Evolutionary conservation across 2,888 invertebrate genomes (phyloP).

Genomic region (Eustalomyia histrio): DNA sequence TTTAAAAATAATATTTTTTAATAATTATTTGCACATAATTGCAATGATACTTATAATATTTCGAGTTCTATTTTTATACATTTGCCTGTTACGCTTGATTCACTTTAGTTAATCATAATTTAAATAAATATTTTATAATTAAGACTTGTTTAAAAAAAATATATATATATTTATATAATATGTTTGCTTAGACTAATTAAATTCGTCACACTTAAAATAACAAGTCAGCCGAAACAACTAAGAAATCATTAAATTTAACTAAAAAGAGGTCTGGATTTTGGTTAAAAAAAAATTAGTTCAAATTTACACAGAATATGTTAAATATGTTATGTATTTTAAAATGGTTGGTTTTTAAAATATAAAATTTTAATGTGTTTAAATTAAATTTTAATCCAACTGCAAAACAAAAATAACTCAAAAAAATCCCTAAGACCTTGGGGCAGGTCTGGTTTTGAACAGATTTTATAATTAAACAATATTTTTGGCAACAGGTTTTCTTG

Average conservation of each 20-base stretch:
- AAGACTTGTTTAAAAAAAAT: neutral
- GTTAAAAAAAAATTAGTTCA: too few relatives aligned
- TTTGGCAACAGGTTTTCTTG: neutral
- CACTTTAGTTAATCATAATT: neutral
- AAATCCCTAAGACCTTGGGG: constrained; percentile 15
- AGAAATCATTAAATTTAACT: too few relatives aligned
- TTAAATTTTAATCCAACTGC: neutral
- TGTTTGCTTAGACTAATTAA: neutral
- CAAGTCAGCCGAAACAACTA: too few relatives aligned
- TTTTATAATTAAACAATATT: neutral
- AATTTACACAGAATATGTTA: too few relatives aligned
- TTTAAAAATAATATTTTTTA: constrained; percentile 14
- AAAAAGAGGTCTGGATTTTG: too few relatives aligned
- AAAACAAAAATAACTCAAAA: neutral
- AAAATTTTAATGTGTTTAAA: neutral
- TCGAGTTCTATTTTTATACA: neutral
- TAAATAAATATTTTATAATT: neutral
- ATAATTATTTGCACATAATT: neutral
- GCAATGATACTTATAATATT: constrained; percentile 28
- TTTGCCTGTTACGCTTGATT: constrained; percentile 12
- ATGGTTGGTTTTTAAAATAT: neutral
- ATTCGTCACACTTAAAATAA: too few relatives aligned
- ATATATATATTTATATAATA: neutral
- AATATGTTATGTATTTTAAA: neutral
- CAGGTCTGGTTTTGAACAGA: constrained; percentile 6